Percentiles rank a stretch among this genome's conserved stretches.
Conservation (phyloP, 1,140 invertebrate genomes). For the Musca vetustissima region DNA sequence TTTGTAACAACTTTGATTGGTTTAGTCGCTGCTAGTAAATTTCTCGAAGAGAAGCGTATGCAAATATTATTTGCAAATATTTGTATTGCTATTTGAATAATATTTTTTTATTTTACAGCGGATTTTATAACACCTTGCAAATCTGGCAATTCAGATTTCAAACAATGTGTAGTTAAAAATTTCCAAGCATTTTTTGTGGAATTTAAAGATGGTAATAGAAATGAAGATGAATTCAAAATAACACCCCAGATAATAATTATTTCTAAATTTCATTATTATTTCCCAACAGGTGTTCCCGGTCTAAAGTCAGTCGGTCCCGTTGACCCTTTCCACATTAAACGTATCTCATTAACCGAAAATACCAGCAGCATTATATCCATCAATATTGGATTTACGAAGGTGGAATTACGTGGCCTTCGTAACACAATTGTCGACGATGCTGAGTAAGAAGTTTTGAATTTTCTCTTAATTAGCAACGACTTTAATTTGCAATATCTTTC, state of each 20-base stretch:
- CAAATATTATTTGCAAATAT: background rate
- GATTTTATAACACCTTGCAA: constrained; percentile 64
- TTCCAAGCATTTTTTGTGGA: constrained; percentile 54
- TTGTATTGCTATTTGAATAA: background rate
- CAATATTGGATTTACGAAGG: constrained; percentile 64
- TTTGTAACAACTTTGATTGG: background rate
- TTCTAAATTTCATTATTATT: background rate
- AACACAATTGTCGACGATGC: constrained; percentile 63
- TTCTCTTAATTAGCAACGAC: background rate
- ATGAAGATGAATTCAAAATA: background rate
- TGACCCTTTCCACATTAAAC: constrained; percentile 44
- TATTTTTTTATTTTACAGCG: constrained; percentile 56
- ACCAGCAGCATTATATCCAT: constrained; percentile 63
- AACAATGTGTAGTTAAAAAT: constrained; percentile 64
- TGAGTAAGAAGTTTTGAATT: constrained; percentile 42
- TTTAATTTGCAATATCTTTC: background rate
- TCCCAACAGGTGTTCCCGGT: constrained; percentile 38
- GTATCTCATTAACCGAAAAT: constrained; percentile 40
- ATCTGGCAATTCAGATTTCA: constrained; percentile 63
- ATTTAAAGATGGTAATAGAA: constrained; percentile 26
- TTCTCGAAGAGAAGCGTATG: constrained; percentile 38
- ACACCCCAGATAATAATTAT: background rate
- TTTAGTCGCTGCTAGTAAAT: constrained; percentile 25
- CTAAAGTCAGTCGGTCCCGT: constrained; percentile 38
- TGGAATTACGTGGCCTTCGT: constrained; percentile 63